Base-by-base conservation (phyloP, 2,113 vertebrate genomes). In the Myotis davidii region DNA sequence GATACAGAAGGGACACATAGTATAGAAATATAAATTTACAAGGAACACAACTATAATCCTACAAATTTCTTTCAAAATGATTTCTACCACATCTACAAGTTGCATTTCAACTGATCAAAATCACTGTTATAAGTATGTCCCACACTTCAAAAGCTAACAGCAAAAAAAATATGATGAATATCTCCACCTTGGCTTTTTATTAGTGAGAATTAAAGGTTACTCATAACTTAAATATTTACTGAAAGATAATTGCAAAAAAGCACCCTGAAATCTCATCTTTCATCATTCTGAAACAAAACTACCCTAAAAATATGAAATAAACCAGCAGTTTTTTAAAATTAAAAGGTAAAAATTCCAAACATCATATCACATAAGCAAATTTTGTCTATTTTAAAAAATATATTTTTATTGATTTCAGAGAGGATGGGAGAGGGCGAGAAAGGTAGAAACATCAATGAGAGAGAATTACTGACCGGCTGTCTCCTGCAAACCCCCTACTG, bases 281-380 rank as follows among this genome's bases (percentile, higher is more conserved):
- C 25, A 89, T 93, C 29, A 85, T 77, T 93, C 52, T 93, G 52
- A 89, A 93, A 92, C 12, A 83, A 77, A 64, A 85, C 87, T 78
- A 84, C 37, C 69, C 70, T 78, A 64, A 76, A 87, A 95, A 92
- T 72, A 70, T 77, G 20, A 92, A 83, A 83, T 32, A 88, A 74
- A 45, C 11, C 18, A 78, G 34, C 29, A 69, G 29, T 37, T 85
- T 77, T 69, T 83, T 10, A 21, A 37, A 77, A 67, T n/a, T 67
- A 25, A 85, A 78, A 79, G 52, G n/a, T 21, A 85, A 88, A 92
- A 89, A 79, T 64, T 64, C 29, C 20, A 92, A 72, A 93, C 20
- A 54, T 52, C 4, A 34, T 45, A 59, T 34, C 29, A 74, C 9
- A 16, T 64, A 94, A 94, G 50, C 39, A 70, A 61, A 32, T 81